Evolutionary conservation across 2,797 vertebrate species (phyloP).

Genomic region (Cichlasoma orientale): DNA sequence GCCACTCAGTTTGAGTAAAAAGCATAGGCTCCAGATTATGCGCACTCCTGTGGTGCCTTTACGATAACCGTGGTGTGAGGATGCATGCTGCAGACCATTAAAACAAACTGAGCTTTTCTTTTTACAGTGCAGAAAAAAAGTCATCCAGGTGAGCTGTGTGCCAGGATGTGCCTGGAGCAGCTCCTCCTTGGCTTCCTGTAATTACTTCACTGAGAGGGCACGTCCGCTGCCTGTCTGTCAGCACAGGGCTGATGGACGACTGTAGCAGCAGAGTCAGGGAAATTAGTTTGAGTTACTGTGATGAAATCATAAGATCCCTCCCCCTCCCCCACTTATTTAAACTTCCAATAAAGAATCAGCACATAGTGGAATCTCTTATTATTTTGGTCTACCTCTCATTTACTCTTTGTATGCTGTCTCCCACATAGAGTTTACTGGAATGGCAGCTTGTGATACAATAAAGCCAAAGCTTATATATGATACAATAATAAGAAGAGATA

Average conservation of each 20-base stretch:
- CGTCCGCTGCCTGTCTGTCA: constrained; percentile 74
- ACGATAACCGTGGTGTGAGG: background rate
- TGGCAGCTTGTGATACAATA: background rate
- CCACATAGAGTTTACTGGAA: background rate
- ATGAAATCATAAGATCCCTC: constrained; percentile 24
- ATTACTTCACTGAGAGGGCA: constrained; percentile 75
- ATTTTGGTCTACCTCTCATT: background rate
- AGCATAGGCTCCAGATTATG: background rate
- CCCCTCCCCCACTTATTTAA: background rate
- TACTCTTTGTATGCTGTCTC: background rate
- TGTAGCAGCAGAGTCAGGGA: constrained; percentile 28
- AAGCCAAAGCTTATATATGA: background rate
- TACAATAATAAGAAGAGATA: background rate
- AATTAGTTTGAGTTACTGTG: constrained; percentile 27
- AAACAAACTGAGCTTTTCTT: constrained; percentile 35
- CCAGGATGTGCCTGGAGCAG: constrained; percentile 75
- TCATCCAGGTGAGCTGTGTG: constrained; percentile 64
- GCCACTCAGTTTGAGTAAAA: constrained; percentile 9
- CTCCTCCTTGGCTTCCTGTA: constrained; percentile 77
- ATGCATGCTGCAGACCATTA: constrained; percentile 4
- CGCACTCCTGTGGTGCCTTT: background rate
- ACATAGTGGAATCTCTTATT: background rate
- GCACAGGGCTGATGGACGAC: constrained; percentile 64
- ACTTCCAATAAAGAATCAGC: constrained; percentile 5
- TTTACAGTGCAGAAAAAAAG: constrained; percentile 27